These are phyloP conservation scores for Meriones unguiculatus DNA, from an alignment of 2,113 vertebrate genomes.

Conservation along the genomic window DNA sequence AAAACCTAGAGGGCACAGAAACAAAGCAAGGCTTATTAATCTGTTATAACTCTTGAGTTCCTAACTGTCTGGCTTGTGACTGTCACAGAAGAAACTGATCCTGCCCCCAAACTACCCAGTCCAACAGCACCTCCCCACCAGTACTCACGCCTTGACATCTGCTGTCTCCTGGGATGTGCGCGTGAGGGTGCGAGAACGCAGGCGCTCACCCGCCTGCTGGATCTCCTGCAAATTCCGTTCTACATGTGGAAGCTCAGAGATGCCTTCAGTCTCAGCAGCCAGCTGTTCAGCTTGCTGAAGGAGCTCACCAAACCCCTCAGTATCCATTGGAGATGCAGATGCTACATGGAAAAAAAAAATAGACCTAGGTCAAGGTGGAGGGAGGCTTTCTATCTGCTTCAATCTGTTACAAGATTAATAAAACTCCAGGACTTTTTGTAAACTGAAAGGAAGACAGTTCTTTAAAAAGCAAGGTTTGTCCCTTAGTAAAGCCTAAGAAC, in stretches of 20 bases:
- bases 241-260: constrained; percentile 96
- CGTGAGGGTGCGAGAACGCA: constrained; percentile 96
- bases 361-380: constrained; percentile 52
- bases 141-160: constrained; percentile 98
- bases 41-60: constrained; percentile 29
- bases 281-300: constrained; percentile 99
- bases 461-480: constrained; percentile 70
- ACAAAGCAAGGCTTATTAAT: background rate
- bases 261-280: constrained; percentile 97
- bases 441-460: constrained; percentile 66
- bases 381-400: constrained; percentile 19
- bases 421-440: constrained; percentile 62
- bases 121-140: background rate
- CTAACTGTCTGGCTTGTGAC: constrained; percentile 21
- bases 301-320: constrained; percentile 97
- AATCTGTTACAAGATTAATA: constrained; percentile 21
- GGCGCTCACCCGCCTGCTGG: constrained; percentile 96
- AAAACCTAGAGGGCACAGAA: background rate
- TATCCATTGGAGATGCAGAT: constrained; percentile 90
- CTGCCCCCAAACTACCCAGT: constrained; percentile 52
- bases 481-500: constrained; percentile 71
- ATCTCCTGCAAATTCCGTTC: constrained; percentile 98
- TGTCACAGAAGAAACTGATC: constrained; percentile 41
- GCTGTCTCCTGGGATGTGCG: constrained; percentile 97
- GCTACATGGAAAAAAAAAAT: constrained; percentile 9